These are phyloP conservation scores for Papilio demoleus DNA, from an alignment of 2,888 invertebrate species.

Conservation along the genomic window DNA sequence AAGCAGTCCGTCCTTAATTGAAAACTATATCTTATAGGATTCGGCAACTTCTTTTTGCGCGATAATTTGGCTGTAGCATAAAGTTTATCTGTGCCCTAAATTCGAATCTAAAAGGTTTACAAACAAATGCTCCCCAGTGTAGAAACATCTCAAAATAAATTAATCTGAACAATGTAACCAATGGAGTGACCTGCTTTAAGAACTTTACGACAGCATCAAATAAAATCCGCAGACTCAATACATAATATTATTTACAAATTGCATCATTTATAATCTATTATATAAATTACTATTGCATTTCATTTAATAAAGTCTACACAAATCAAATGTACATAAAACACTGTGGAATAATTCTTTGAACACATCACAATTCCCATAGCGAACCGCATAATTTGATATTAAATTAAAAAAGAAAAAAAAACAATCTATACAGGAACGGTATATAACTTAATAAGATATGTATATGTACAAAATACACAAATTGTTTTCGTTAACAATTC, in stretches of 20 bases:
- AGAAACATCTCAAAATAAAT: slow-evolving; percentile 48
- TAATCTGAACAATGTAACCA: slow-evolving; percentile 42
- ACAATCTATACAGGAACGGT: slow-evolving; percentile 80
- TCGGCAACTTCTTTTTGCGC: no score
- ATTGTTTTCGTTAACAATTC: slow-evolving; percentile 70
- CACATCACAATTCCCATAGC: slow-evolving; percentile 80
- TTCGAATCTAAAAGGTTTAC: not conserved
- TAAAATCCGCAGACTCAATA: slow-evolving; percentile 55
- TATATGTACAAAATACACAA: slow-evolving; percentile 82
- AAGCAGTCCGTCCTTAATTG: no score
- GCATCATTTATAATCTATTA: slow-evolving; percentile 71
- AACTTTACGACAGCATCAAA: slow-evolving; percentile 53
- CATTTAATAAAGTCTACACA: slow-evolving; percentile 75
- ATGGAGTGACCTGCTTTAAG: slow-evolving; percentile 41
- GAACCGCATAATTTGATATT: slow-evolving; percentile 58
- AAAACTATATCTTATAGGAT: no score
- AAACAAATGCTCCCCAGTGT: not conserved
- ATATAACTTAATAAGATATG: slow-evolving; percentile 78
- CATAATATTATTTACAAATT: slow-evolving; percentile 76
- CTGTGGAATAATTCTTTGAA: slow-evolving; percentile 68
- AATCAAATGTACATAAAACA: slow-evolving; percentile 76
- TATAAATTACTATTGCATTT: slow-evolving; percentile 84
- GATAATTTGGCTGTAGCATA: no score
- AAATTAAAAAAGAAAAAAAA: slow-evolving; percentile 57
- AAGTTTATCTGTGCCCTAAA: no score